phyloP scores from a whole-genome alignment of 2,113 vertebrate species.

The Phaetusa simplex region DNA sequence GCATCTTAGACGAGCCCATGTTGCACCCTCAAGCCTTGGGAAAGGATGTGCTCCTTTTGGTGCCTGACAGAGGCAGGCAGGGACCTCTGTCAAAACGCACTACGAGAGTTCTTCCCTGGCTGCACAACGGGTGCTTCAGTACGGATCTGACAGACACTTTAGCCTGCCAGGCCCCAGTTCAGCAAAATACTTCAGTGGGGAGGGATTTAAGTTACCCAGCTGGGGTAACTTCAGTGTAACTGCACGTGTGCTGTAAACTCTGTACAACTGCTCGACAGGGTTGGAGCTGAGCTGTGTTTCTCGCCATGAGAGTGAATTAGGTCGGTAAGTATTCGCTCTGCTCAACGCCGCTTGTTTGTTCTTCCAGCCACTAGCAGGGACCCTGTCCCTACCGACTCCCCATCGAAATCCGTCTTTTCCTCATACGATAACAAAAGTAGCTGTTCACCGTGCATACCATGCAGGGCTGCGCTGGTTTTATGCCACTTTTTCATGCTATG shows the following conservation, averaged over 20 bases:
- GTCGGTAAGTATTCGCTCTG: neutral
- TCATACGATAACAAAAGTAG: neutral
- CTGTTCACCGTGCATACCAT: neutral
- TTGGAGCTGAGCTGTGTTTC: neutral
- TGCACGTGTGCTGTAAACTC: neutral
- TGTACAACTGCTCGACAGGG: neutral
- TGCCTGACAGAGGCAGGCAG: neutral
- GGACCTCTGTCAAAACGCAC: neutral
- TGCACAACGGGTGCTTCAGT: fast-evolving
- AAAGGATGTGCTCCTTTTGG: neutral
- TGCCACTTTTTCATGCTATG: neutral
- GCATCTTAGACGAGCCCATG: neutral
- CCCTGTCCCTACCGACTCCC: neutral
- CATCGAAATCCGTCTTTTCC: neutral
- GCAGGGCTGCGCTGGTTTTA: neutral
- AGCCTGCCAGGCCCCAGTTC: neutral
- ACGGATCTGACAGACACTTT: neutral
- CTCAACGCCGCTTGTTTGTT: neutral
- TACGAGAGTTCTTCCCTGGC: neutral
- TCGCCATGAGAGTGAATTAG: neutral
- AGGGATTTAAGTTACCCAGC: neutral
- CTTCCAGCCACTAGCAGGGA: neutral
- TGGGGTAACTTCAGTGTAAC: neutral
- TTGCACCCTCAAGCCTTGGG: neutral
- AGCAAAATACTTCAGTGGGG: neutral